phyloP scores from a whole-genome alignment of 2,113 vertebrate species.

The Lepidothrix coronata region DNA sequence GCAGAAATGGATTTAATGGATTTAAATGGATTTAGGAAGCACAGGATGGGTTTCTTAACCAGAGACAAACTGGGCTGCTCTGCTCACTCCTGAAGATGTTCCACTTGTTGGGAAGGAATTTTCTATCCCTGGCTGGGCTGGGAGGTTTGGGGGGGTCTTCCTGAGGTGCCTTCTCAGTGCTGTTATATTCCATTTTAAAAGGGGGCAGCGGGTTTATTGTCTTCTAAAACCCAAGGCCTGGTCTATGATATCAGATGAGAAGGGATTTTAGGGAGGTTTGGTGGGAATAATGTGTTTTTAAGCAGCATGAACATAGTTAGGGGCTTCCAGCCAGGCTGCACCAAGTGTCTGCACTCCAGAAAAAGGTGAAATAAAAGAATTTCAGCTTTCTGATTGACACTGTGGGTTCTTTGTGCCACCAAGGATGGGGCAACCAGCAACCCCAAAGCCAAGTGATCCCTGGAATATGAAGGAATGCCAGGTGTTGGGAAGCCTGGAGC shows the following conservation, averaged over 20 bases:
- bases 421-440: neutral
- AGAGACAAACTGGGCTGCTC: neutral
- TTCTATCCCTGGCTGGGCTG: rapidly evolving
- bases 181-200: neutral
- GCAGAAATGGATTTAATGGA: neutral
- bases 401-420: rapidly evolving
- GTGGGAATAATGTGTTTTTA: neutral
- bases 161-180: neutral
- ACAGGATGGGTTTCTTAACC: no score
- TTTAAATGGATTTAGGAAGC: no score
- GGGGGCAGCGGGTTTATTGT: neutral
- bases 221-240: neutral
- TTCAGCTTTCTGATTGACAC: neutral
- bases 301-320: neutral
- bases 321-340: neutral
- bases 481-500: neutral
- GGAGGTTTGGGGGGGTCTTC: neutral
- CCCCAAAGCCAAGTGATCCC: neutral
- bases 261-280: neutral
- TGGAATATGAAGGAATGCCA: neutral
- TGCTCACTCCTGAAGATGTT: rapidly evolving
- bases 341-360: neutral
- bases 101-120: neutral
- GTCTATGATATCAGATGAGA: no score
- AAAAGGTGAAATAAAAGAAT: neutral